Conservation (phyloP, 92 coral and sea anemone species). For the Palythoa grandiflora region DNA sequence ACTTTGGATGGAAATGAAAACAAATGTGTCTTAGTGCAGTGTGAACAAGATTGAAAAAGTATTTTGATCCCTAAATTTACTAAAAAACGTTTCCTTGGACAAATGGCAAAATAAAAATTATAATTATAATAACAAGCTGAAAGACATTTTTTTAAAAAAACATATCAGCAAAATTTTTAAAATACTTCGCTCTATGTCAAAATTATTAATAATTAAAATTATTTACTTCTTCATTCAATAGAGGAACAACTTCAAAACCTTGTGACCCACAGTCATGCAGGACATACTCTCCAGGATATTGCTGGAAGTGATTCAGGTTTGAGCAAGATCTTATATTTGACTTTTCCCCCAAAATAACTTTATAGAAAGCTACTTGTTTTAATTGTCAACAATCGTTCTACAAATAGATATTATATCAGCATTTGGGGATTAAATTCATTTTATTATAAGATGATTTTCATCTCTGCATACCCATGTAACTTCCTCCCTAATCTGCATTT, state of each 20-base stretch:
- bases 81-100: too few relatives aligned
- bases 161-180: too few relatives aligned
- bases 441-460: background rate
- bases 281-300: background rate
- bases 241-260: background rate
- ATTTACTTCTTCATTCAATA: background rate
- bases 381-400: background rate
- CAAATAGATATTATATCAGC: background rate
- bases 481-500: background rate
- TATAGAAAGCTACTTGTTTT: background rate
- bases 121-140: too few relatives aligned
- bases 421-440: background rate
- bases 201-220: background rate
- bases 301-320: conserved; percentile 13
- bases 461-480: background rate
- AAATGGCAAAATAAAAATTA: too few relatives aligned
- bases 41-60: too few relatives aligned
- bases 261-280: background rate
- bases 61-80: too few relatives aligned
- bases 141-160: too few relatives aligned
- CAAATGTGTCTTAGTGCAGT: too few relatives aligned
- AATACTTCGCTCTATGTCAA: background rate
- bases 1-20: too few relatives aligned
- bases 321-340: background rate
- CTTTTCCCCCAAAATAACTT: background rate